A percentile compares a stretch with the other conserved stretches of the same genome.
Evolutionary conservation across 2,888 invertebrate genomes (phyloP).

Genomic region (Eudasyphora cyanicolor): DNA sequence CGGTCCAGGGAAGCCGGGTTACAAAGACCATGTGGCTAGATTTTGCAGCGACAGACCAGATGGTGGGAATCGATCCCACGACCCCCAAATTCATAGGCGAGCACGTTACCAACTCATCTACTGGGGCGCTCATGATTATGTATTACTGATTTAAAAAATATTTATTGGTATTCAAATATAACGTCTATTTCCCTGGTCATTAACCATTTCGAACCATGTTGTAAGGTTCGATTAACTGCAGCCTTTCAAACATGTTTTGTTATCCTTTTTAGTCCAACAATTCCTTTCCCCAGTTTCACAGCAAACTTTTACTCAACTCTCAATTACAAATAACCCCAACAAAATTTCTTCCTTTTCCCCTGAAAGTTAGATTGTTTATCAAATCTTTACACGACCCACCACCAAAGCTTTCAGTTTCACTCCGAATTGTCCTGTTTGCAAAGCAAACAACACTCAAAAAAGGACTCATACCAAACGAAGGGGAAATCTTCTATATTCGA

Average conservation of each 20-base stretch:
- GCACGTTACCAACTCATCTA: no score
- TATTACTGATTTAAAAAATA: no score
- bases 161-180: no score
- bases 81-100: no score
- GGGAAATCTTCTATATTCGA: constrained; percentile 50
- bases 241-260: not conserved
- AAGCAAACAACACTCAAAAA: not conserved
- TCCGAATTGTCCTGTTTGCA: not conserved
- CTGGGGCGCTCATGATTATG: no score
- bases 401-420: not conserved
- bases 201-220: not conserved
- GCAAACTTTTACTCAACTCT: not conserved
- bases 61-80: no score
- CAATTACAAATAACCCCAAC: not conserved
- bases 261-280: not conserved
- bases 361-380: not conserved
- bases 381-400: not conserved
- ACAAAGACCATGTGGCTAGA: no score
- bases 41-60: no score
- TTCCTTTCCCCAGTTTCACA: not conserved
- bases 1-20: no score
- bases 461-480: constrained; percentile 36
- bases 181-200: no score
- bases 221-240: not conserved
- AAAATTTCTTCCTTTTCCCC: not conserved